Base-by-base conservation (phyloP, 92 coral and sea anemone genomes). In the Virgularia gustaviana region DNA sequence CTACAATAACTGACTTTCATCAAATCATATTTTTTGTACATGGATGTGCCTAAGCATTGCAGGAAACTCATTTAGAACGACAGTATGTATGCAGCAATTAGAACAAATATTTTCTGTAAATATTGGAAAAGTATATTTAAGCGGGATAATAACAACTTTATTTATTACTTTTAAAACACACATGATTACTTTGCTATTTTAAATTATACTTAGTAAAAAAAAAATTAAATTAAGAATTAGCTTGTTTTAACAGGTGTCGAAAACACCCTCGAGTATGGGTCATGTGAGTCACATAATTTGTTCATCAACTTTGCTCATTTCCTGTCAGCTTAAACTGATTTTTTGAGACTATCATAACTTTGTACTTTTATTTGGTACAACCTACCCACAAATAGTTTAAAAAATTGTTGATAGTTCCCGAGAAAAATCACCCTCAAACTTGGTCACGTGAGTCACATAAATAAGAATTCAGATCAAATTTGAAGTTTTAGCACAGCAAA, bases 361-460 rank as follows among this genome's bases (percentile, higher is more conserved):
- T n/a, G n/a, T n/a, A n/a, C n/a, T n/a, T n/a, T n/a, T n/a, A n/a
- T n/a, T n/a, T n/a, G n/a, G n/a, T n/a, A n/a, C n/a, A n/a, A n/a
- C n/a, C n/a, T n/a, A n/a, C n/a, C n/a, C n/a, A n/a, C n/a, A n/a
- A n/a, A n/a, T n/a, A n/a, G n/a, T n/a, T n/a, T n/a, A n/a, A n/a
- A n/a, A n/a, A n/a, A n/a, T n/a, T n/a, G n/a, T n/a, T n/a, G 24
- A 24, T 54, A 54, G 15, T 35, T 24, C 12, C 24, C 60, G 22
- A 12, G 24, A 22, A 54, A 54, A 54, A 54, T 35, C 59, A 53
- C 78, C 78, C 61, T 57, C 59, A 49, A 33, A 49, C 28, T 56
- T 13, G 57, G 67, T 72, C 68, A 72, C 32, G 67, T 55, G 78
- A 72, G 78, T 72, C 78, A 72, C 78, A 72, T 36, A 70, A 54